Base-by-base conservation (phyloP, 2,888 invertebrate species). In the Meteorus colon region DNA sequence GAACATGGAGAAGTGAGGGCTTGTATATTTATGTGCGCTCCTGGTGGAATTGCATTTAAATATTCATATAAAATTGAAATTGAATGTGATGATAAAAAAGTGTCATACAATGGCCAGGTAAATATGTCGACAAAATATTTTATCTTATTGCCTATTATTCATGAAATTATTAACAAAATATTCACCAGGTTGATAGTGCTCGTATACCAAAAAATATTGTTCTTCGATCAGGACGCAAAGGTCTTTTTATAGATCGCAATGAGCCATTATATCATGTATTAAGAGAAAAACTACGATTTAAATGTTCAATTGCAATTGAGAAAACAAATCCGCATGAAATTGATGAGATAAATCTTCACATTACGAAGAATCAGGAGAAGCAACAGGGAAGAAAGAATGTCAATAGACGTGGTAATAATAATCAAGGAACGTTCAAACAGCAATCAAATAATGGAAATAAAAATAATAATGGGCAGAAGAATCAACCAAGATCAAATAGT, bases 61-160 rank as follows among this genome's bases (percentile, higher is more conserved):
- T n/a, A 62, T 31, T 62, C 12, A 4, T 62, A 62, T 31, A 29
- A 12, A 62, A 29, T 62, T 62, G 62, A 62, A 31, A n/a, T 27
- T 62, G 31, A 62, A 62, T 62, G 62, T 6, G n/a, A 31, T 31
- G n/a, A 31, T 1, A 19, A 55, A 19, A 55, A 55, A 55, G 3
- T 19, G 6, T 55, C 19, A 19, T 55, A 55, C 19, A 55, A 55
- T 55, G 55, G 19, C 55, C 55, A 8, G 19, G 55, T 55, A 55
- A 55, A 24, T n/a, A 48, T 19, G 6, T 19, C n/a, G 0, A 48
- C 4, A n/a, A 4, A n/a, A 1, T 16, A 41, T 10, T 12, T 41
- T 41, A 24, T 24, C 24, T 24, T 24, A 24, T 24, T 24, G 24
- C 1, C 24, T 24, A 24, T 24, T 1, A 24, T 24, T 24, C 1